Conservation (phyloP, 2,113 vertebrate genomes). For the Rhinoderma darwinii region DNA sequence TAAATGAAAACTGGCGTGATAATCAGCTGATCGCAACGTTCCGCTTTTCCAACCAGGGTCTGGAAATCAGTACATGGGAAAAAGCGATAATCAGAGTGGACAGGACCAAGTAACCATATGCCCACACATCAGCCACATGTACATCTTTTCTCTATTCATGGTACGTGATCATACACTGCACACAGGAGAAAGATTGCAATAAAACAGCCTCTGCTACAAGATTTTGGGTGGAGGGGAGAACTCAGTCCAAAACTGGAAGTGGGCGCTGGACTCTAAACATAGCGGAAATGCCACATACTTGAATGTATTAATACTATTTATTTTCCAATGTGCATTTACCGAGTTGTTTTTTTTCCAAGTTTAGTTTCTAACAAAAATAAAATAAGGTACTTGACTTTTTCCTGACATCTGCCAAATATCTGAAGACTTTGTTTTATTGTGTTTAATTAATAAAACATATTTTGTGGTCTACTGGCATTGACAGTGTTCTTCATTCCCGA, state of each 20-base stretch:
- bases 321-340: constrained; percentile 70
- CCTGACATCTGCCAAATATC: constrained; percentile 69
- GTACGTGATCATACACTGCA: neutral
- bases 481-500: neutral
- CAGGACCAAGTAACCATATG: neutral
- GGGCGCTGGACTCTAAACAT: constrained; percentile 56
- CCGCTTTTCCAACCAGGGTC: too few species aligned
- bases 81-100: too few species aligned
- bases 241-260: constrained; percentile 62
- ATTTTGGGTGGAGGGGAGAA: neutral
- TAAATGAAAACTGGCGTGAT: too few species aligned
- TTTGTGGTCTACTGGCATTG: constrained; percentile 61
- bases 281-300: constrained; percentile 68
- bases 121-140: neutral
- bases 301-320: constrained; percentile 73
- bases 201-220: neutral
- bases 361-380: constrained; percentile 62
- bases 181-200: constrained; percentile 1
- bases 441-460: constrained; percentile 73
- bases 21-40: too few species aligned
- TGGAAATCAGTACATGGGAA: too few species aligned
- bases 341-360: constrained; percentile 61
- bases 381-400: constrained; percentile 66
- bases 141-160: neutral
- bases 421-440: constrained; percentile 57